Evolutionary conservation across 2,113 vertebrate genomes (phyloP), one percentile per base, ranked within the genome.

Genomic region (Acrocephalus kingi): DNA sequence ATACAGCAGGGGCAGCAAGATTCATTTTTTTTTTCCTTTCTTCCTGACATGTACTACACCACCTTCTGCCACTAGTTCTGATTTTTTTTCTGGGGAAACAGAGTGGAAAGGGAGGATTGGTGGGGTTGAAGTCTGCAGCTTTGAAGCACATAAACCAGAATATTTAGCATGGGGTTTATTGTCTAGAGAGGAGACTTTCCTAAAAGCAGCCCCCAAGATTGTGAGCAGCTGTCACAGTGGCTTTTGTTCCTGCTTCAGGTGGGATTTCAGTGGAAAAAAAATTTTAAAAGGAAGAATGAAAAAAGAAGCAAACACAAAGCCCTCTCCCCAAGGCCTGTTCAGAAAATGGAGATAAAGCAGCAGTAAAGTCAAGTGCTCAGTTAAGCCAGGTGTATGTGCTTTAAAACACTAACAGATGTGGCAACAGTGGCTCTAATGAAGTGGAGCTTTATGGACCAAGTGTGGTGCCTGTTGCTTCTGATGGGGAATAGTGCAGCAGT

Each of bases 381-480:
- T 89, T 89, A 90, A 96, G 64, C 73, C 93, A 93, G 92, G 90
- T 90, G 39, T 74, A 68, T 14, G 11, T 87, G 59, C 87, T 92
- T 91, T 94, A 94, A 96, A 96, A 84, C 78, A 80, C 45, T 91
- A 84, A 89, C 86, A 96, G 93, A 93, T 96, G 94, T 93, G 51
- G 82, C 48, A 79, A 41, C 58, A 74, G 72, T 91, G 76, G 51
- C 66, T 91, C 58, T 84, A 73, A 87, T 78, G 79, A 92, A 84
- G 23, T 52, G 45, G 43, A 45, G 66, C 84, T 94, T 92, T 81
- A 90, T 79, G 76, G 85, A 86, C 30, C 12, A 18, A 86, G 37
- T 18, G 16, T 1, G 1, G 35, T 69, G 54, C 78, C 49, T 2
- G 0, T 59, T 48, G 48, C 68, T 90, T 92, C 54, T 7, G 3